Base-by-base conservation (phyloP, 1,140 invertebrate genomes). In the Spodoptera frugiperda region DNA sequence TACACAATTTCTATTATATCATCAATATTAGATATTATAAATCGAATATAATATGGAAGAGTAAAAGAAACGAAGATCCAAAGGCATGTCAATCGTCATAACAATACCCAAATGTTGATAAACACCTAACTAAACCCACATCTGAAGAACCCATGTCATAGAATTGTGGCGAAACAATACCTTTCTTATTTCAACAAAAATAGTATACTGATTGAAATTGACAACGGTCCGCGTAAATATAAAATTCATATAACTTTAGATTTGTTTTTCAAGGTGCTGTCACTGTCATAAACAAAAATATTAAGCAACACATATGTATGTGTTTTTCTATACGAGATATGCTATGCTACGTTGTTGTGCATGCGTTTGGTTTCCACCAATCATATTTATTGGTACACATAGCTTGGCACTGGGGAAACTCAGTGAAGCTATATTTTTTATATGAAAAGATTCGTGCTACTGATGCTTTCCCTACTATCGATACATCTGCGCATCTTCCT, bases 131-230 rank as follows among this genome's bases (percentile, higher is more conserved):
- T 44, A 33, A 21, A 70, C 48, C 67, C 63, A 21, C 44, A 46
- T 67, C 63, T 49, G 14, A 44, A 8, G 19, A 12, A 21, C 19
- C 44, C 48, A 44, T n/a, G 15, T 44, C 33, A 61, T 68, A 51
- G 33, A 49, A 68, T 49, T 51, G n/a, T 70, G n/a, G 49, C 57
- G 33, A 33, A 61, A 63, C 12, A 2, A 49, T 61, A 57, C 48
- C 71, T 33, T 70, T 19, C 33, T 46, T 61, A 49, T 51, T 51
- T n/a, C 51, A 51, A 39, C 14, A 25, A 74, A 63, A 61, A 63
- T 61, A 63, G 19, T 59, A 2, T n/a, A 17, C 30, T 76, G 51
- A 68, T 59, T 76, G 74, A 76, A 57, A 76, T 76, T 76, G 74
- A 76, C 74, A 76, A 46, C 30, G 74, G 74, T 68, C 57, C n/a